Conservation (phyloP, 2,888 invertebrate species). For the Norana najaformis region DNA sequence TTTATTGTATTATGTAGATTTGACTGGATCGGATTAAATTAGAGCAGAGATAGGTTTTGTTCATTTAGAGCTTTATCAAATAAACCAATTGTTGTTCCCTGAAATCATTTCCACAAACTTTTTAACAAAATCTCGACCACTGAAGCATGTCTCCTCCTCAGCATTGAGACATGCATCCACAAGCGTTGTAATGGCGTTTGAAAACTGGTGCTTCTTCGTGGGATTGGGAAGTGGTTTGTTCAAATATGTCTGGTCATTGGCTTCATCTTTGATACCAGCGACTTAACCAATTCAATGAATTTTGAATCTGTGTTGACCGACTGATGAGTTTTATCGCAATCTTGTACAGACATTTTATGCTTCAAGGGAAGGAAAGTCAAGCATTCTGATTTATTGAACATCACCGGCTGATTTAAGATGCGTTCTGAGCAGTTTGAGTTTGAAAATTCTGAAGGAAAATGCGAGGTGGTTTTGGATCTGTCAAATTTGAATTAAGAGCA, state of each 20-base stretch:
- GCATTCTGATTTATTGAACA: background rate
- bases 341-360: background rate
- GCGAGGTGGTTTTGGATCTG: background rate
- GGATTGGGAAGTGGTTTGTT: background rate
- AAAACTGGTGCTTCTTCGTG: background rate
- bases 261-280: too few species aligned
- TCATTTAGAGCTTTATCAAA: too few species aligned
- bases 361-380: background rate
- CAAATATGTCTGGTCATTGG: background rate
- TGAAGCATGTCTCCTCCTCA: background rate
- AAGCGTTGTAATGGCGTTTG: background rate
- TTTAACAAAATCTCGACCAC: background rate
- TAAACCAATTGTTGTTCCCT: too few species aligned
- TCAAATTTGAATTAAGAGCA: background rate
- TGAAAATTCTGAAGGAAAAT: background rate
- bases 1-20: too few species aligned
- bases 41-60: too few species aligned
- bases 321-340: background rate
- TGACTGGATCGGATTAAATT: too few species aligned
- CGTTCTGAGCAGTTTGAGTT: background rate
- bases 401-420: background rate
- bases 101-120: too few species aligned
- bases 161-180: background rate
- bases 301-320: background rate
- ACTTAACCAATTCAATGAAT: background rate